Conservation (phyloP, 2,797 vertebrate species). For the Eutrigla gurnardus region DNA sequence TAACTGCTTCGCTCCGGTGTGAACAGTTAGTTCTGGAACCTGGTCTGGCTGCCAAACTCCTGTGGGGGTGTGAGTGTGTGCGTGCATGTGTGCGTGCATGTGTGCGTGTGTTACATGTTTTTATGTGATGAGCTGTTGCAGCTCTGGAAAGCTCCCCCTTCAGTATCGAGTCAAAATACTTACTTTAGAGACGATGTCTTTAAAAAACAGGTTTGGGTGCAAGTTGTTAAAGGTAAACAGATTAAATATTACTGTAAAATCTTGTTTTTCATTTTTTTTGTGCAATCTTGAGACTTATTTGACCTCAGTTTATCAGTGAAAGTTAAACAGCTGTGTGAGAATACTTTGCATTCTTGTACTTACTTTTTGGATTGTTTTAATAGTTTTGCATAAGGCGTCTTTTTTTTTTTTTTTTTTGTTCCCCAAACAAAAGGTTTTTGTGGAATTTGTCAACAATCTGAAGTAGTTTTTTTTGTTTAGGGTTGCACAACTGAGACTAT, state of each 20-base stretch:
- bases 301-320: background rate
- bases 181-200: background rate
- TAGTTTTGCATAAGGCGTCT: background rate
- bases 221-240: background rate
- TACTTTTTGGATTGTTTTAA: background rate
- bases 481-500: slow-evolving; percentile 50
- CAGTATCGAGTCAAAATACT: background rate
- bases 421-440: background rate
- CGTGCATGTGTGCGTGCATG: slow-evolving; percentile 8
- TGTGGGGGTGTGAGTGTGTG: slow-evolving; percentile 33
- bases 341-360: background rate
- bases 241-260: background rate
- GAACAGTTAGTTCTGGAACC: slow-evolving; percentile 72
- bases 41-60: slow-evolving; percentile 60
- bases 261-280: background rate
- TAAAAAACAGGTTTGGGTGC: too few species aligned
- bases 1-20: slow-evolving; percentile 44
- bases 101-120: slow-evolving; percentile 19
- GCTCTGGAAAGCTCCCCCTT: slow-evolving; percentile 77
- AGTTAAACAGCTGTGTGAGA: background rate
- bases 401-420: background rate
- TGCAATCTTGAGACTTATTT: background rate
- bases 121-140: slow-evolving; percentile 74
- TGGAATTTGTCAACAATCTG: background rate
- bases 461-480: too few species aligned